Percentiles rank a stretch among this genome's conserved stretches.
Evolutionary conservation across 2,113 vertebrate species (phyloP).

Genomic region (Oreochromis niloticus): DNA sequence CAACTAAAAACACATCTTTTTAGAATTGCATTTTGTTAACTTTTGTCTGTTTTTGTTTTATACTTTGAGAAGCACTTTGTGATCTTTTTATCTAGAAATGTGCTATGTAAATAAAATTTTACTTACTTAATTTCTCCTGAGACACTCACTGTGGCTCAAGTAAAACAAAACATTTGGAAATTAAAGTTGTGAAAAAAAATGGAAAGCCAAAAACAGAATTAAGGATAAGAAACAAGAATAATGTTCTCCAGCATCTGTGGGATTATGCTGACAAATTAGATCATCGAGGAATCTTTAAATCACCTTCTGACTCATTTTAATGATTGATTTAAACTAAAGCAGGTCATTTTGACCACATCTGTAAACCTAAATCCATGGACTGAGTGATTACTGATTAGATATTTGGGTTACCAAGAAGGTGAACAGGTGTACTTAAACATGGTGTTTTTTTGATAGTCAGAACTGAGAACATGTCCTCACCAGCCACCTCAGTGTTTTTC

Average conservation of each 20-base stretch:
- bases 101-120: neutral
- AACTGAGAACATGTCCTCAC: neutral
- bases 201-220: neutral
- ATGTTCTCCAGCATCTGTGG: neutral
- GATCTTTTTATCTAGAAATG: neutral
- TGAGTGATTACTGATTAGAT: neutral
- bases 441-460: neutral
- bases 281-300: neutral
- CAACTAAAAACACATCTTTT: neutral
- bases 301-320: neutral
- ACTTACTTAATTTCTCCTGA: neutral
- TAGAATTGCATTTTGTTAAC: neutral
- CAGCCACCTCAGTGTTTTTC: neutral
- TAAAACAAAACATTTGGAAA: neutral
- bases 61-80: neutral
- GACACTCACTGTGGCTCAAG: neutral
- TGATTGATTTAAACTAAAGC: neutral
- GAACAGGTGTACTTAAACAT: neutral
- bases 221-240: neutral
- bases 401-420: neutral
- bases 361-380: neutral
- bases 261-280: neutral
- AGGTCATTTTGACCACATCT: neutral
- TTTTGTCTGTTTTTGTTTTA: neutral
- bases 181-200: neutral